A percentile compares a stretch with the other conserved stretches of the same genome.
Evolutionary conservation across 2,113 vertebrate genomes (phyloP).

Genomic region (Catharus fuscescens): DNA sequence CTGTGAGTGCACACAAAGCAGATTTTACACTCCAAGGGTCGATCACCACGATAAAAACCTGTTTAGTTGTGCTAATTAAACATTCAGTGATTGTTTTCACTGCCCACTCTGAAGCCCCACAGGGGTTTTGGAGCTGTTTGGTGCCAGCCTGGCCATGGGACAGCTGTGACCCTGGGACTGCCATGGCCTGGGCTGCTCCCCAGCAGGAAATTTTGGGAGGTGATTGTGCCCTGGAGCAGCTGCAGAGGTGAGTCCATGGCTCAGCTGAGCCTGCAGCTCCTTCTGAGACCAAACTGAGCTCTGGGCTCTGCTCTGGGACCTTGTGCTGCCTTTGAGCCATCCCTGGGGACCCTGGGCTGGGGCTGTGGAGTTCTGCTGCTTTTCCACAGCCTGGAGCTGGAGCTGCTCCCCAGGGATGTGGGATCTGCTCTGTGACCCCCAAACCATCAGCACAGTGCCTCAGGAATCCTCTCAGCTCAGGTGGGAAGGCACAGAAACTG

Average conservation of each 20-base stretch:
- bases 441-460: too few relatives aligned
- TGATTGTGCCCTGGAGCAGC: neutral
- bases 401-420: neutral
- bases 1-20: neutral
- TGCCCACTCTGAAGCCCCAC: neutral
- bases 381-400: neutral
- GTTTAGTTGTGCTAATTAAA: neutral
- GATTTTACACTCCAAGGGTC: too few relatives aligned
- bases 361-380: too few relatives aligned
- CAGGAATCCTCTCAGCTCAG: neutral
- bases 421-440: neutral
- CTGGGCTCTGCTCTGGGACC: neutral
- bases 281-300: neutral
- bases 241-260: neutral
- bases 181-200: neutral
- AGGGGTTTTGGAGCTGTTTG: neutral
- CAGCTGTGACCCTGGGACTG: fast-evolving
- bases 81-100: neutral
- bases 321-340: neutral
- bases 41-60: too few relatives aligned
- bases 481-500: neutral
- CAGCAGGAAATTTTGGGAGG: neutral
- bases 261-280: too few relatives aligned
- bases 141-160: neutral
- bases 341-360: neutral